A percentile compares a stretch with the other conserved stretches of the same genome.
Evolutionary conservation across 2,888 invertebrate species (phyloP).

Genomic region (Hofmannophila pseudospretella): DNA sequence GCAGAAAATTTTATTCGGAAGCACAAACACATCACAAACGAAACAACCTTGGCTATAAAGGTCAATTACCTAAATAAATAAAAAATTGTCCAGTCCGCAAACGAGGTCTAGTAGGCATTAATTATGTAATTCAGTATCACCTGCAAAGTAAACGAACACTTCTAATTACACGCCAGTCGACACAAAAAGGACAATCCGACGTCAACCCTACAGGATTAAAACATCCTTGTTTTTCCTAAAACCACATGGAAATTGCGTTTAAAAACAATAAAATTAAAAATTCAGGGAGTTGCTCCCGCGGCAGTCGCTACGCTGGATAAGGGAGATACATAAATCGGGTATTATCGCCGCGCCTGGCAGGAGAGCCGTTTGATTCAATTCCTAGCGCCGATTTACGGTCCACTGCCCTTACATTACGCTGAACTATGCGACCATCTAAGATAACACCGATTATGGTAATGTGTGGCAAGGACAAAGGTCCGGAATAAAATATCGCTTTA

Average conservation of each 20-base stretch:
- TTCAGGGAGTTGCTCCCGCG: conserved; percentile 20
- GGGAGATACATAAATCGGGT: conserved; percentile 46
- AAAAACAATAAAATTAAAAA: conserved; percentile 31
- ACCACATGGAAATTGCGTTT: conserved; percentile 9
- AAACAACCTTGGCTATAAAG: too few relatives aligned
- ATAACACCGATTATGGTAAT: conserved; percentile 7
- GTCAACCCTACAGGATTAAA: conserved; percentile 2
- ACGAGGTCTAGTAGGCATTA: too few relatives aligned
- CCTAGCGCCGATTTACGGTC: conserved; percentile 42
- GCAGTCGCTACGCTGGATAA: conserved; percentile 4
- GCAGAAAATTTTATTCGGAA: too few relatives aligned
- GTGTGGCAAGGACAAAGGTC: not conserved
- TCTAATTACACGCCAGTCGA: not conserved
- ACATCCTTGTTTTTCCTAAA: conserved; percentile 5
- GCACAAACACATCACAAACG: too few relatives aligned
- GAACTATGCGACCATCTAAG: conserved; percentile 7
- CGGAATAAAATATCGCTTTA: not conserved
- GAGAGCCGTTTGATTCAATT: conserved; percentile 67
- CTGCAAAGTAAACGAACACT: not conserved
- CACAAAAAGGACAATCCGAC: not conserved
- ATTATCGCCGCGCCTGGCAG: conserved; percentile 57
- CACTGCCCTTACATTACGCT: conserved; percentile 26
- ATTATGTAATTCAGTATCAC: conserved; percentile 1
- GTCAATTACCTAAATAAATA: too few relatives aligned
- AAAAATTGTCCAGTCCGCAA: too few relatives aligned